Base-by-base conservation (phyloP, 2,113 vertebrate species). In the Leucopsar rothschildi region DNA sequence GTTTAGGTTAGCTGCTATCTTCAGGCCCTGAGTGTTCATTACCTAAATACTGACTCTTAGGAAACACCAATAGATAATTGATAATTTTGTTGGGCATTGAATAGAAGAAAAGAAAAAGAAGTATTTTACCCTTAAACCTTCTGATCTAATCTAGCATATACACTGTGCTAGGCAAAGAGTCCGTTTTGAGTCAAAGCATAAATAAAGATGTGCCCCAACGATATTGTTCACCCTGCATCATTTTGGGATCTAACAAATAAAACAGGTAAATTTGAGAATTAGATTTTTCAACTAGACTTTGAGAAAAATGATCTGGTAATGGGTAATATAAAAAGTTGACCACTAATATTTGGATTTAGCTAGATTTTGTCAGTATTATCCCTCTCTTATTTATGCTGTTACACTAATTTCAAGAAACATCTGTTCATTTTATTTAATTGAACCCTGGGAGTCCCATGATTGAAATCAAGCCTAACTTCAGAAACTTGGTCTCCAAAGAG, bases 401-500 rank as follows among this genome's bases (percentile, higher is more conserved):
- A 61, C 27, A 68, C 66, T 96, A 39, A 39, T 94, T 83, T 52
- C 23, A 86, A 95, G 78, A 84, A 96, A 94, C 97, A 97, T 95
- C 92, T 97, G 95, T 95, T 97, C 93, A 31, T 86, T 82, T 92
- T 90, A 87, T 96, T 91, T 96, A 82, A 81, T 42, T 63, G 86
- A 97, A 82, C 92, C 68, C 60, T 33, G 78, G 78, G 95, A 56
- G 63, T 93, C 65, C 45, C 50, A 91, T 45, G 73, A 35, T 65
- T 92, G 44, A 93, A 97, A 93, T 90, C 56, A 92, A 45, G 59
- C 61, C 86, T 93, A 78, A 79, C 39, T 96, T 83, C 6, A 16
- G 53, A 93, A 87, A 90, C 61, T 9, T 95, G 66, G 25, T 75
- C 93, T 92, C 95, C 82, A 93, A 96, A 92, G 81, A 86, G 28